A percentile compares a stretch with the other conserved stretches of the same genome.
Conservation (phyloP, 2,797 vertebrate genomes). For the Myotis planiceps region DNA sequence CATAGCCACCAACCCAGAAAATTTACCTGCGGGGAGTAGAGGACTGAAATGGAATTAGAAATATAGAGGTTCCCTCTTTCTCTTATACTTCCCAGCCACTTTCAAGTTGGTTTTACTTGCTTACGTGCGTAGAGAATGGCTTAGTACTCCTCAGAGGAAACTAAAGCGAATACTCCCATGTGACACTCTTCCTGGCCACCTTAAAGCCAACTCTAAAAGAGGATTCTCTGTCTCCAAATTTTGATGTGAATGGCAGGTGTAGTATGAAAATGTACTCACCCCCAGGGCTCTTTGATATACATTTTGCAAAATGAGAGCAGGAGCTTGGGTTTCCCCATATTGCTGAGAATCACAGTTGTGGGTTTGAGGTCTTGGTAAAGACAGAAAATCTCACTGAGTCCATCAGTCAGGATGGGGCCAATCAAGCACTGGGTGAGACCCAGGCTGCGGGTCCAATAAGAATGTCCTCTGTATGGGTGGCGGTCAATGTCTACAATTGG, state of each 20-base stretch:
- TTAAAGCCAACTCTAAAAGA: background rate
- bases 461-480: background rate
- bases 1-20: background rate
- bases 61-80: background rate
- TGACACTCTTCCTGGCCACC: background rate
- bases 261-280: background rate
- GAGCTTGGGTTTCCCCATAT: background rate
- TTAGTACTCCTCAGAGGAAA: background rate
- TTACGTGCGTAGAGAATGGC: background rate
- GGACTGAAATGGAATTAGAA: background rate
- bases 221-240: background rate
- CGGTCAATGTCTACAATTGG: background rate
- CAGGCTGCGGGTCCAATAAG: background rate
- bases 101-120: background rate
- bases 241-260: background rate
- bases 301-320: background rate
- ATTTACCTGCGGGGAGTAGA: background rate
- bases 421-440: background rate
- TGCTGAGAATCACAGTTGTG: background rate
- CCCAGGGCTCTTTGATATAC: background rate
- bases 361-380: conserved; percentile 1
- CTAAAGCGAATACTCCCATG: background rate
- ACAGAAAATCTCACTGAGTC: background rate
- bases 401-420: background rate
- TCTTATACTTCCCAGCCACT: background rate